Base-by-base conservation (phyloP, 2,113 vertebrate genomes). In the Microtus richardsoni region DNA sequence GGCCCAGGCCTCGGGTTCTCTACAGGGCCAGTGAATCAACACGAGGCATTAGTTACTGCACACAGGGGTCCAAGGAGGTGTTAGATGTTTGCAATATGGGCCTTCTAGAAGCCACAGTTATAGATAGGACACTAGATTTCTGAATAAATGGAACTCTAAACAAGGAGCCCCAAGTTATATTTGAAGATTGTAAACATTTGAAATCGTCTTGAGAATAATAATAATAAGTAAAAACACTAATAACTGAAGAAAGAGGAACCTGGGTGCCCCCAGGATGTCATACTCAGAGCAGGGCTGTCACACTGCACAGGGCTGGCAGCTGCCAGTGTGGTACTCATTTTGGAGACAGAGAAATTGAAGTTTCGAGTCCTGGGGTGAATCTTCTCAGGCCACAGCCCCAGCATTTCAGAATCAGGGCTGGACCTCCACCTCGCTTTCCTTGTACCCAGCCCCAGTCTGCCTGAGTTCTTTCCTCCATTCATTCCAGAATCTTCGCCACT, bases 371-470 rank as follows among this genome's bases (percentile, higher is more conserved):
- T 39, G 13, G 12, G 14, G 54, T 47, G 64, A 71, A 1, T 41
- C 84, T 33, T 16, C 47, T 47, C 60, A 62, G 58, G 30, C 24
- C 39, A 4, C 5, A 36, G 7, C 3, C 49, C 21, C 47, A 8
- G 17, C 2, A 5, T 41, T 70, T 4, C n/a, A 7, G 58, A 60
- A 41, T 30, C 5, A 14, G 66, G 54, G 17, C 64, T 49, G 41
- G 3, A 1, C 9, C 13, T 26, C 16, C 2, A 30, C 41, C 13
- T n/a, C 11, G 1, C 3, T 3, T 22, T 52, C 13, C 78, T 22
- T 3, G 21, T 10, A n/a, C 62, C 54, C 5, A 16, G 8, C 26
- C 5, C 0, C 0, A 30, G 41, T 33, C 44, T n/a, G 1, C 1
- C 47, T 33, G 3, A 0, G 7, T 39, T 52, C 0, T 28, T 64